Conservation (phyloP, 64 coral and sea anemone species). For the Orbicella faveolata region DNA sequence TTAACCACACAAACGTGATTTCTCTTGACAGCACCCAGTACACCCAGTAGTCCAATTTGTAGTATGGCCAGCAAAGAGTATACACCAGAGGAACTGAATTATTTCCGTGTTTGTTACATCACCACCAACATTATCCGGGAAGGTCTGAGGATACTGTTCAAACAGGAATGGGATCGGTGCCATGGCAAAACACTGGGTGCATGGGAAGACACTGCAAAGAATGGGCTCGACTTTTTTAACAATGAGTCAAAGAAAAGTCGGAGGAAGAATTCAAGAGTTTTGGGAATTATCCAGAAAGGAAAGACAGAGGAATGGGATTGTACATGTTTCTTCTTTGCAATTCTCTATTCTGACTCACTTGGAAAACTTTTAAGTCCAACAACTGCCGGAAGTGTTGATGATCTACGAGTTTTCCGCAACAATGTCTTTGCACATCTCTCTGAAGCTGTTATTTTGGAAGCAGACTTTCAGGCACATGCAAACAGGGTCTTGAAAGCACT, state of each 20-base stretch:
- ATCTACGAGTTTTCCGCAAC: slow-evolving; percentile 7
- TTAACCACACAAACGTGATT: too few relatives aligned
- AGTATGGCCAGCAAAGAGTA: background rate
- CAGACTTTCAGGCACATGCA: slow-evolving; percentile 5
- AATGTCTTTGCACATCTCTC: slow-evolving; percentile 9
- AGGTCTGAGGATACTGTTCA: background rate
- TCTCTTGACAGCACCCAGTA: too few relatives aligned
- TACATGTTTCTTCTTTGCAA: slow-evolving; percentile 57
- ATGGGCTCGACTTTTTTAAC: slow-evolving; percentile 43
- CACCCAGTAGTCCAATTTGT: too few relatives aligned
- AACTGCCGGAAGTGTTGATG: background rate
- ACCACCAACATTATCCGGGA: slow-evolving; percentile 1
- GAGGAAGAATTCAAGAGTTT: slow-evolving; percentile 12
- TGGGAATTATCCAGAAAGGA: slow-evolving; percentile 33
- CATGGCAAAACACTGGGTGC: background rate
- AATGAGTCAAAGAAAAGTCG: slow-evolving; percentile 32
- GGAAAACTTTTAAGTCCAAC: slow-evolving; percentile 2
- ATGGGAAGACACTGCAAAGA: slow-evolving; percentile 40
- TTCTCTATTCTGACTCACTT: slow-evolving; percentile 39
- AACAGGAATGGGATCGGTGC: background rate
- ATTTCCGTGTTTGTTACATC: slow-evolving; percentile 27
- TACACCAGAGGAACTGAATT: slow-evolving; percentile 1
- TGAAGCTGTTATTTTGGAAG: slow-evolving; percentile 17
- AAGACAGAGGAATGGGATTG: slow-evolving; percentile 61
- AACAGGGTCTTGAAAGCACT: slow-evolving; percentile 8